Base-by-base conservation (phyloP, 2,888 invertebrate genomes). In the Diploptera punctata region DNA sequence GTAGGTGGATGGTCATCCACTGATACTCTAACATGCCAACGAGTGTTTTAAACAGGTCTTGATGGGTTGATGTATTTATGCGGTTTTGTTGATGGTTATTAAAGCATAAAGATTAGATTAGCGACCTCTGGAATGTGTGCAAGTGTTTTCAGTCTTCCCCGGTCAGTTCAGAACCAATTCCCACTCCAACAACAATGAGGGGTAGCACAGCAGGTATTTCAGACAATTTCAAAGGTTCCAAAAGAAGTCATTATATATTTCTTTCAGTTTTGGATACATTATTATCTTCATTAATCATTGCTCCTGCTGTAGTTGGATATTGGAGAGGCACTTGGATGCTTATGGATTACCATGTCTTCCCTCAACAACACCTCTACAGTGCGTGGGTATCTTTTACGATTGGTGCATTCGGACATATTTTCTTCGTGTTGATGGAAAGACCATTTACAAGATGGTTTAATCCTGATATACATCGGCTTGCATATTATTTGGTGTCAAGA, bases 301-400 rank as follows among this genome's bases (percentile, higher is more conserved):
- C 93, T 1, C 94, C 95, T 13, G 89, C 91, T 71, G 93, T 95
- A 65, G 93, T 95, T 72, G 89, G 91, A 75, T 94, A 94, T 82
- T 95, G 95, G 95, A 87, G 95, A 76, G 93, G 94, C 76, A 92
- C 93, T 61, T 95, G 95, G 94, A 88, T 88, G 60, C 86, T 95
- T 67, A 90, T 93, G 86, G 92, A 90, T 80, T 81, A 89, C 68
- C 90, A 92, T 81, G 86, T 94, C 71, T 88, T 89, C 77, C 91
- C 93, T 0, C 84, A 86, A 0, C 82, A 88, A 73, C 82, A 83
- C 4, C 83, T 88, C 3, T 78, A 86, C 60, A 93, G 93, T 78
- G 90, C 91, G 19, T 83, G 89, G 68, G 84, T 87, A 43, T 93
- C 93, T 77, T 87, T 92, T 70, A 81, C 85, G 1, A 87, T 93